Evolutionary conservation across 2,797 vertebrate genomes (phyloP).

Genomic region (Lerista edwardsae): DNA sequence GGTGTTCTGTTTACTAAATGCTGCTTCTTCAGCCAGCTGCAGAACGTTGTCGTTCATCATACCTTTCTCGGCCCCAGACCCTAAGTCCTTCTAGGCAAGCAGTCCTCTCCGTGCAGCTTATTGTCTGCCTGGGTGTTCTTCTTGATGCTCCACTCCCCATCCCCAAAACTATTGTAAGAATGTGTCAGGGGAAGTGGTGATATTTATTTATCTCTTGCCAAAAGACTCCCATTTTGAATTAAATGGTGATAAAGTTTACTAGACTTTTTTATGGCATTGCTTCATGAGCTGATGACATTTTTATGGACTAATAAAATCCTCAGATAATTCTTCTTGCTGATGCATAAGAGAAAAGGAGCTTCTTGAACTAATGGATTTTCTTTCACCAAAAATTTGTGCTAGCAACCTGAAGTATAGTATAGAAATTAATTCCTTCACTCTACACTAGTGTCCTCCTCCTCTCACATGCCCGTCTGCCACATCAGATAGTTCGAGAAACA

Average conservation of each 20-base stretch:
- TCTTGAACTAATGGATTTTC: conserved; percentile 23
- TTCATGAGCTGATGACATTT: conserved; percentile 78
- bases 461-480: neutral
- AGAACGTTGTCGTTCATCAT: neutral
- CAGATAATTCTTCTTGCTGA: conserved; percentile 37
- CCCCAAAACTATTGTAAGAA: conserved; percentile 27
- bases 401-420: conserved; percentile 10
- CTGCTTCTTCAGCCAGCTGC: neutral
- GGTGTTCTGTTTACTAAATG: neutral
- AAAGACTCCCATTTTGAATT: conserved; percentile 64
- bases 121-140: neutral
- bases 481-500: too few species aligned
- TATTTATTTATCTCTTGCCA: conserved; percentile 62
- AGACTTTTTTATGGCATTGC: conserved; percentile 70
- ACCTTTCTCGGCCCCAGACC: accelerated
- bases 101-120: neutral
- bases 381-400: conserved; percentile 10
- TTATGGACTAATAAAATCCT: conserved; percentile 65
- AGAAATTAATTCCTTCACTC: neutral
- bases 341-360: conserved; percentile 33
- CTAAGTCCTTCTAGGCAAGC: neutral
- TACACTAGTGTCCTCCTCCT: neutral
- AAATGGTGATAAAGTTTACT: conserved; percentile 59
- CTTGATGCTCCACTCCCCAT: conserved; percentile 15
- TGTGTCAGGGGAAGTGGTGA: conserved; percentile 34